phyloP scores from a whole-genome alignment of 2,113 vertebrate genomes.

The Syngnathoides biaculeatus region DNA sequence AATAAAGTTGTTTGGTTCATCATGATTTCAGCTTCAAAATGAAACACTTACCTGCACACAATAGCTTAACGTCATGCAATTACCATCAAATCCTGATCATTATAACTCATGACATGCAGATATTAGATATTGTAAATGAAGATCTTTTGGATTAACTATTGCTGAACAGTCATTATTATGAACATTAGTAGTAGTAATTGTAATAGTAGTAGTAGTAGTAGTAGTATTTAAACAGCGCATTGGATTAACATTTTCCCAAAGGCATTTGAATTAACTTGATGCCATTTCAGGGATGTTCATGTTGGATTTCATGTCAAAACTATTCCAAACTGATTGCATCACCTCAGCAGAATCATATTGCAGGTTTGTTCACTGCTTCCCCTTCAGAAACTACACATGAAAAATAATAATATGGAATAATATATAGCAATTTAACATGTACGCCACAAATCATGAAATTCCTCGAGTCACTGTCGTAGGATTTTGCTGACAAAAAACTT shows the following conservation, averaged over 20 bases:
- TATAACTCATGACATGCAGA: neutral
- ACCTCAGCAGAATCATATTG: constrained; percentile 4
- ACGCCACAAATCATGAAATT: neutral
- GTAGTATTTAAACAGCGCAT: no score
- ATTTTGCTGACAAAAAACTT: neutral
- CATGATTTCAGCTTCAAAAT: no score
- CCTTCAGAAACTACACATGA: neutral
- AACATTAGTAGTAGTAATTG: no score
- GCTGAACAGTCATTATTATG: no score
- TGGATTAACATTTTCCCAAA: neutral
- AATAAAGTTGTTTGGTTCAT: no score
- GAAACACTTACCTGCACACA: neutral
- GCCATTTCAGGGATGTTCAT: constrained; percentile 9
- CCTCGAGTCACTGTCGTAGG: neutral
- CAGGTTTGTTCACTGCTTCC: neutral
- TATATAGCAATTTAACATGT: constrained; percentile 14
- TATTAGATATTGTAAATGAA: no score
- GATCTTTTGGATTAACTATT: neutral
- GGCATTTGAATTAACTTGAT: neutral
- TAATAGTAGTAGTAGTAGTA: no score
- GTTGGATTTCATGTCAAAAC: constrained; percentile 6
- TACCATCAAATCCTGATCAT: neutral
- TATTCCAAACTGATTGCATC: neutral
- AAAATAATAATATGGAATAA: no score
- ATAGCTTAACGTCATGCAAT: neutral